Percentiles rank a stretch among this genome's conserved stretches.
These are phyloP conservation scores for Microdon myrmicae DNA, from an alignment of 2,888 invertebrate genomes.

Conservation along the genomic window DNA sequence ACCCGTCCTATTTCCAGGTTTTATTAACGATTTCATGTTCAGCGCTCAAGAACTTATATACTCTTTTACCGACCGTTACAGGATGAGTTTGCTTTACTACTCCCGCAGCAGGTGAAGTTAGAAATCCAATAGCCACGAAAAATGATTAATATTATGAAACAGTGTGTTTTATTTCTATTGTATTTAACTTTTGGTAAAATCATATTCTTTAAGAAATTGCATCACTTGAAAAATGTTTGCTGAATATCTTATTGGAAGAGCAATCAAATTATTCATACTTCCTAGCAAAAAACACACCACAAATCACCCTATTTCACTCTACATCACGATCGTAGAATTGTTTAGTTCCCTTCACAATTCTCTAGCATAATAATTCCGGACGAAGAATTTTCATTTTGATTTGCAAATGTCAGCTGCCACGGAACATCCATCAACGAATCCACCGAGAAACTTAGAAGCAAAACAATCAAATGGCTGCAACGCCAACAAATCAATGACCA, in stretches of 20 bases:
- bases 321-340: too few species aligned
- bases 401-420: slow-evolving; percentile 50
- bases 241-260: too few species aligned
- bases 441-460: slow-evolving; percentile 50
- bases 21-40: too few species aligned
- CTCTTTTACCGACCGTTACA: too few species aligned
- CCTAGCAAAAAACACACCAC: slow-evolving; percentile 17
- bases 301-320: too few species aligned
- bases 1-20: too few species aligned
- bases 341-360: slow-evolving; percentile 43
- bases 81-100: too few species aligned
- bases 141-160: too few species aligned
- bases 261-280: slow-evolving; percentile 9
- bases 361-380: slow-evolving; percentile 41
- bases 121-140: too few species aligned
- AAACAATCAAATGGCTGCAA: slow-evolving; percentile 54
- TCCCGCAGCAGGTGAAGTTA: too few species aligned
- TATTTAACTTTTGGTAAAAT: background rate
- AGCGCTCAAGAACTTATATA: too few species aligned
- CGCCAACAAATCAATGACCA: slow-evolving; percentile 54
- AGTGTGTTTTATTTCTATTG: too few species aligned
- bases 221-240: background rate
- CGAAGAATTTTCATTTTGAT: slow-evolving; percentile 42
- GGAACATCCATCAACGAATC: slow-evolving; percentile 46
- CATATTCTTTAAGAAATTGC: background rate